Base-by-base conservation (phyloP, 2,888 invertebrate genomes). In the Zaprionus obscuricornis region DNA sequence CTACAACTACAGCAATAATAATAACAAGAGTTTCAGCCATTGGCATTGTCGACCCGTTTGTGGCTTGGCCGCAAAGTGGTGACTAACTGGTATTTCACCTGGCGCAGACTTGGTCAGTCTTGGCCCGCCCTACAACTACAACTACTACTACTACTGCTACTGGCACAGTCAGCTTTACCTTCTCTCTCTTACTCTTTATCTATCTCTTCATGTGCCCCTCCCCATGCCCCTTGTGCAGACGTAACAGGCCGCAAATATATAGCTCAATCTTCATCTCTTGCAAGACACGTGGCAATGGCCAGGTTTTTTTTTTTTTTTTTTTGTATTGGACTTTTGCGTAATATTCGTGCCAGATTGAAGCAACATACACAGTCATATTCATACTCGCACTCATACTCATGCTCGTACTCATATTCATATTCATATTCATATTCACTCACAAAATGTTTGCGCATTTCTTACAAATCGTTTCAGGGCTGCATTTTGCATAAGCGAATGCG, bases 31-130 rank as follows among this genome's bases (percentile, higher is more conserved):
- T n/a, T n/a, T n/a, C n/a, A n/a, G 27, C 68, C 66, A 71, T 69
- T 72, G 62, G 56, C 69, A 66, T 52, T 56, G 68, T 54, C 70
- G 73, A 74, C 73, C 68, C 67, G 70, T 70, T 73, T 39, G 17
- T 45, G 34, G 22, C 31, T 54, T 52, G 56, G 45, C 46, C 50
- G 27, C 6, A 16, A 17, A 39, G 14, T 26, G 75, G 54, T 81
- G 74, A 73, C 70, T 66, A 81, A 78, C 78, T 81, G 85, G 85
- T 76, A 82, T 76, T 77, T 76, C 63, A 66, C 50, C 46, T 59
- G 74, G 33, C 50, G 6, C 37, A 16, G 16, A 34, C 11, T 26
- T 47, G 16, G 50, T 52, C 62, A 17, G 40, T 18, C 34, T 36
- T 43, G 8, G 13, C 14, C 2, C 24, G n/a, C 40, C 2, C 42